A percentile compares a stretch with the other conserved stretches of the same genome.
phyloP scores from a whole-genome alignment of 2,888 invertebrate genomes.

The Dioctria linearis region DNA sequence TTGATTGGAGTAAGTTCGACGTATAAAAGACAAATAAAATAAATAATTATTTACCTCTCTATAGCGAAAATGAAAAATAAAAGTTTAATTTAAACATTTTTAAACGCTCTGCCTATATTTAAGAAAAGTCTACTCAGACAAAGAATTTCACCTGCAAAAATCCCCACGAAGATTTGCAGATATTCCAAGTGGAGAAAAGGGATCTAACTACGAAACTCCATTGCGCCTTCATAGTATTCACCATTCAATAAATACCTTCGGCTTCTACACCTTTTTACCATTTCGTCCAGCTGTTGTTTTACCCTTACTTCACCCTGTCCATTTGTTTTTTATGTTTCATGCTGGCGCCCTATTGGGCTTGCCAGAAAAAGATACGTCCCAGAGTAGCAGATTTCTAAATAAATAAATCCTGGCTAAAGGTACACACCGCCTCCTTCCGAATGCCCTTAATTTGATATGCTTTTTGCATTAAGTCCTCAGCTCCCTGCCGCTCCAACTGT shows the following conservation, averaged over 20 bases:
- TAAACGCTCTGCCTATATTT: no score
- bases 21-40: no score
- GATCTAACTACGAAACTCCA: conserved; percentile 15
- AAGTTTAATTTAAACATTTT: no score
- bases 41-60: no score
- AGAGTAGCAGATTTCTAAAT: conserved; percentile 54
- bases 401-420: conserved; percentile 57
- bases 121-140: no score
- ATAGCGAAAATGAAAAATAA: no score
- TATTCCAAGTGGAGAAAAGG: conserved; percentile 14
- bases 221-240: conserved; percentile 16
- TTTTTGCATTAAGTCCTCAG: conserved; percentile 56
- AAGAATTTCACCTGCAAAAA: conserved; percentile 39
- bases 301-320: conserved; percentile 55
- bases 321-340: conserved; percentile 51
- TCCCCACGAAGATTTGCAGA: conserved; percentile 51
- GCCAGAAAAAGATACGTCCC: conserved; percentile 41
- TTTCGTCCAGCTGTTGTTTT: conserved; percentile 59
- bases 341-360: conserved; percentile 45
- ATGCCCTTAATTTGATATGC: conserved; percentile 58
- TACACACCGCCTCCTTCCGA: conserved; percentile 50
- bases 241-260: conserved; percentile 58
- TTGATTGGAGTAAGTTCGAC: no score
- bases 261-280: conserved; percentile 58
- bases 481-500: conserved; percentile 53